Percentiles rank a stretch among this genome's conserved stretches.
phyloP scores from a whole-genome alignment of 2,797 vertebrate species.

The Typhlichthys subterraneus region DNA sequence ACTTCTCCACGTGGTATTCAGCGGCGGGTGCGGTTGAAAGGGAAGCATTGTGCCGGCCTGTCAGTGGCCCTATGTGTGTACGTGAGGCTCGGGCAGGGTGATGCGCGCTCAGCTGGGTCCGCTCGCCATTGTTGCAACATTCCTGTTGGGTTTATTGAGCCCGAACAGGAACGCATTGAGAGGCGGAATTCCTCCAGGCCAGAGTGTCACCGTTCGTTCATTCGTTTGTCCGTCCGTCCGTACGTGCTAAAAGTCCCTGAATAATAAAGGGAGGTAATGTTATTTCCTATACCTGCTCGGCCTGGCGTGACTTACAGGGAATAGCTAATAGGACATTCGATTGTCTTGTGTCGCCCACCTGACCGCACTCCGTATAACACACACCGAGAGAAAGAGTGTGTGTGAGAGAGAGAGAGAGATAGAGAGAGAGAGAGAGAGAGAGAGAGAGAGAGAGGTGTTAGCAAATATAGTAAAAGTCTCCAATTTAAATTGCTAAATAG shows the following conservation, averaged over 20 bases:
- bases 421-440: too few relatives aligned
- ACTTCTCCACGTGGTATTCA: conserved; percentile 69
- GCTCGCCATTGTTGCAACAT: conserved; percentile 78
- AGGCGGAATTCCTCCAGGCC: conserved; percentile 17
- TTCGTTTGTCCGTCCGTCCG: too few relatives aligned
- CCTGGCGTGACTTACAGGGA: too few relatives aligned
- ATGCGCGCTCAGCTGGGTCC: conserved; percentile 79
- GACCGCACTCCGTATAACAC: conserved; percentile 5
- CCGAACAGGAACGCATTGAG: conserved; percentile 31
- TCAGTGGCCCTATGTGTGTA: conserved; percentile 69
- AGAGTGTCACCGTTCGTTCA: neutral
- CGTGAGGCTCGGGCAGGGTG: conserved; percentile 70
- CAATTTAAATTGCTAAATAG: conserved; percentile 1
- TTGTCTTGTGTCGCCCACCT: neutral
- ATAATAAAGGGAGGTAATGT: neutral
- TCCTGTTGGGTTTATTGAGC: conserved; percentile 69
- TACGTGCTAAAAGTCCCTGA: neutral
- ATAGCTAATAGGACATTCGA: too few relatives aligned
- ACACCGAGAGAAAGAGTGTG: neutral
- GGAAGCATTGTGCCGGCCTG: conserved; percentile 72
- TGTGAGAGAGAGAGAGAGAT: too few relatives aligned
- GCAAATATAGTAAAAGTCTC: neutral
- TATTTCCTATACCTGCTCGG: too few relatives aligned
- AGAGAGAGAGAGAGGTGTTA: neutral
- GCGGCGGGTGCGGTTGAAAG: conserved; percentile 63